Percentiles rank a stretch among this genome's conserved stretches.
Conservation (phyloP, 2,888 invertebrate genomes). For the Cerceris rybyensis region DNA sequence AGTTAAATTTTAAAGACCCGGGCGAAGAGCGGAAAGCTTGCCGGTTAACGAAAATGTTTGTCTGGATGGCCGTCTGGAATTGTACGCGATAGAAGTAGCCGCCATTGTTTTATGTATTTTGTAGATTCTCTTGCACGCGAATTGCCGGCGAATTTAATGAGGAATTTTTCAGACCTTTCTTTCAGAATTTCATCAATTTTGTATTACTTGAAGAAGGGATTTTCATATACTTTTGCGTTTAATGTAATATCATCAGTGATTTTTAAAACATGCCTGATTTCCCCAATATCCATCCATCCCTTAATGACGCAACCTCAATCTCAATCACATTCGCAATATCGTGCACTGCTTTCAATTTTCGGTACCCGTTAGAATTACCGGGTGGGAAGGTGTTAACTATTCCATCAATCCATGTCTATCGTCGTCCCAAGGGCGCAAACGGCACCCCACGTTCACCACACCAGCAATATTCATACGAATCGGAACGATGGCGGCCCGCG, state of each 20-base stretch:
- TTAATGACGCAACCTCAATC: too few relatives aligned
- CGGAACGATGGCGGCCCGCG: background rate
- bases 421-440: background rate
- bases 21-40: background rate
- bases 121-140: background rate
- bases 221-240: too few relatives aligned
- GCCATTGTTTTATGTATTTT: background rate
- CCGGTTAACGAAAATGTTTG: conserved; percentile 1
- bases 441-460: conserved; percentile 12
- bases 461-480: conserved; percentile 25
- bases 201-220: too few relatives aligned
- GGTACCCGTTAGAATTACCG: too few relatives aligned
- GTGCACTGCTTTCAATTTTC: too few relatives aligned
- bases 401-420: conserved; percentile 1
- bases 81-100: background rate
- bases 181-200: too few relatives aligned
- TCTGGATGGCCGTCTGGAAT: background rate
- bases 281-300: too few relatives aligned
- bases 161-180: too few relatives aligned
- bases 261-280: too few relatives aligned
- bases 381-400: background rate
- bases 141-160: too few relatives aligned
- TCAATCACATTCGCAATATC: too few relatives aligned
- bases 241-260: too few relatives aligned
- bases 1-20: conserved; percentile 13